Percentiles rank a stretch among this genome's conserved stretches.
Evolutionary conservation across 1,140 invertebrate genomes (phyloP).

Genomic region (Lanistes nyassanus): DNA sequence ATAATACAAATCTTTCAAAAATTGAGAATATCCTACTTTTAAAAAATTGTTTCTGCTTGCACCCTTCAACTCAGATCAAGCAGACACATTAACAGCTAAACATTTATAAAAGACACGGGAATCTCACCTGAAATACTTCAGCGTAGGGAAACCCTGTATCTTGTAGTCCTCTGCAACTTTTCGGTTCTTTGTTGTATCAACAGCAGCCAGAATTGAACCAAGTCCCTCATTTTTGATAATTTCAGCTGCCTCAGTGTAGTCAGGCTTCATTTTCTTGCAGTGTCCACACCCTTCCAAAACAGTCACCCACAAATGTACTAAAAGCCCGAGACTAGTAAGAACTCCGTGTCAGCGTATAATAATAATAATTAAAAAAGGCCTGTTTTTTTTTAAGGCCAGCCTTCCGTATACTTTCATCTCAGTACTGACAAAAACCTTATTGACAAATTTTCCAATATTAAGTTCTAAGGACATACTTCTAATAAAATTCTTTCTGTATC

Average conservation of each 20-base stretch:
- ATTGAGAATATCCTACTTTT: too few relatives aligned
- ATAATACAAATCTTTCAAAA: too few relatives aligned
- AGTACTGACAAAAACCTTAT: too few relatives aligned
- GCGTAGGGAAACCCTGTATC: constrained; percentile 83
- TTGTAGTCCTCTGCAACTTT: constrained; percentile 75
- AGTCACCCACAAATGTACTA: background rate
- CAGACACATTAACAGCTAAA: too few relatives aligned
- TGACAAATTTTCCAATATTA: constrained; percentile 9
- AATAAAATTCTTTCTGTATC: background rate
- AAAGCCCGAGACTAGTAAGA: too few relatives aligned
- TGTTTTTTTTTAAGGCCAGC: too few relatives aligned
- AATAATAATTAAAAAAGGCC: too few relatives aligned
- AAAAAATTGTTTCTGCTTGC: too few relatives aligned
- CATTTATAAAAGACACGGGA: too few relatives aligned
- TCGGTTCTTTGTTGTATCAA: constrained; percentile 84
- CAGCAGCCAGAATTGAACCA: constrained; percentile 79
- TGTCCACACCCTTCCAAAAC: constrained; percentile 69
- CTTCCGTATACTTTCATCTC: too few relatives aligned
- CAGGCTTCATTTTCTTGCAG: constrained; percentile 67
- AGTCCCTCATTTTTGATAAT: constrained; percentile 65
- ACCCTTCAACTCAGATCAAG: too few relatives aligned
- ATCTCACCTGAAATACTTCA: constrained; percentile 54
- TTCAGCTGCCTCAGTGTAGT: constrained; percentile 64
- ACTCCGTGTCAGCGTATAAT: too few relatives aligned
- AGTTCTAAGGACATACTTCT: background rate